phyloP scores from a whole-genome alignment of 2,888 invertebrate species.

The Stenchaetothrips biformis region DNA sequence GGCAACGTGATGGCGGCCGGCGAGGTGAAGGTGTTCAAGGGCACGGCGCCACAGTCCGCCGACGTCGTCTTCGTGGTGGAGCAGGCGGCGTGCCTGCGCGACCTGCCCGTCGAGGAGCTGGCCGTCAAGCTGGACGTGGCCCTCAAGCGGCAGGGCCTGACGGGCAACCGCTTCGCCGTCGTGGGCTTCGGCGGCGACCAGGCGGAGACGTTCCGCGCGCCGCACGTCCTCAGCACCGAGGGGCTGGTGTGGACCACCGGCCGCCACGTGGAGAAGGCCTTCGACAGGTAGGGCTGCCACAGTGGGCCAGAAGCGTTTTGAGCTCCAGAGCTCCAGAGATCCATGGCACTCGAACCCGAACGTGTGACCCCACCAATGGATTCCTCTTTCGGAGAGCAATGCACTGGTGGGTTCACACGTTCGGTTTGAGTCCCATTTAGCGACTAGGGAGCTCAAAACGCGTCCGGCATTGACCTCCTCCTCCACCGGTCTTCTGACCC shows the following conservation, averaged over 20 bases:
- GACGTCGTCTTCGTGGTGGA: slow-evolving; percentile 52
- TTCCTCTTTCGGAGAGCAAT: too few relatives aligned
- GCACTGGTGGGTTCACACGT: too few relatives aligned
- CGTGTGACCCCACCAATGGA: too few relatives aligned
- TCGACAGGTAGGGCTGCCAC: slow-evolving; percentile 50
- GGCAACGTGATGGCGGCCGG: slow-evolving; percentile 41
- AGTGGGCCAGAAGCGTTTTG: too few relatives aligned
- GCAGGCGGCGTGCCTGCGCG: slow-evolving; percentile 44
- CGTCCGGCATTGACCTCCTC: too few relatives aligned
- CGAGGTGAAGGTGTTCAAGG: slow-evolving; percentile 40
- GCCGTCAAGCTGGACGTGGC: slow-evolving; percentile 39
- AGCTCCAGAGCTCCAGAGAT: too few relatives aligned
- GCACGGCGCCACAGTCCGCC: slow-evolving; percentile 43
- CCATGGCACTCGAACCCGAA: too few relatives aligned
- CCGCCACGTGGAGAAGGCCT: slow-evolving; percentile 63
- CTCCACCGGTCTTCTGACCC: too few relatives aligned
- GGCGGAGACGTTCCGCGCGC: slow-evolving; percentile 38
- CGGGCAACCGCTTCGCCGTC: slow-evolving; percentile 46
- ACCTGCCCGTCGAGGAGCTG: slow-evolving; percentile 37
- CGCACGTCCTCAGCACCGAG: slow-evolving; percentile 46
- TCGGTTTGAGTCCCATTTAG: too few relatives aligned
- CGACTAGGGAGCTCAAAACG: too few relatives aligned
- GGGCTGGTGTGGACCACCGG: slow-evolving; percentile 45
- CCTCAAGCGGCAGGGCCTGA: slow-evolving; percentile 41
- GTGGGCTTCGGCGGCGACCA: slow-evolving; percentile 46